Base-by-base conservation (phyloP, 1,140 invertebrate genomes). In the Thrips palmi region DNA sequence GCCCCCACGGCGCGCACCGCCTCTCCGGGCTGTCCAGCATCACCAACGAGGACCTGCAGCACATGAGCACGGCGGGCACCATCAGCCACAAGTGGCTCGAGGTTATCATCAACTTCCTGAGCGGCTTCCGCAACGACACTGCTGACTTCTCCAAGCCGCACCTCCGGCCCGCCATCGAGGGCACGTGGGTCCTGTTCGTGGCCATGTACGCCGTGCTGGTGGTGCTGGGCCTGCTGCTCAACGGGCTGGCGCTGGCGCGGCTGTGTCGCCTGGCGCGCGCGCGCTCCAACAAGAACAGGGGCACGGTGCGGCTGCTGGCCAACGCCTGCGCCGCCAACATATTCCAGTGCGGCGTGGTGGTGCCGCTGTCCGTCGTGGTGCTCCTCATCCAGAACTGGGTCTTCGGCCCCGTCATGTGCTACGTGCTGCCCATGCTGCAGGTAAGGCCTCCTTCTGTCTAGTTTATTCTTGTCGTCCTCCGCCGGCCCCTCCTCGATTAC, bases 361-460 rank as follows among this genome's bases (percentile, higher is more conserved):
- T 80, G 44, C 77, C 77, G 3, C 59, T 79, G 1, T 68, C 74
- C 1, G 46, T 80, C 33, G 67, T 70, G 39, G 71, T 77, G 22
- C 57, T 78, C 42, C 59, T 79, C 2, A 56, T 79, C 23, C 67
- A 77, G 45, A 78, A 80, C 51, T 81, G 76, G 76, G 61, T 78
- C 30, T 72, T 77, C 43, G 77, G 76, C 4, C 68, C 73, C 41
- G 71, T 78, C 45, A 49, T 79, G 12, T 81, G 77, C 53, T 77
- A 69, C 47, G 72, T 77, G 49, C 47, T 78, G 31, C 76, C 77
- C 0, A 78, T 81, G 71, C 49, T 80, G 37, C 77, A 81, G 61
- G 69, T 72, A 50, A 56, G 62, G 41, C 21, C 8, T n/a, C n/a
- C n/a, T n/a, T n/a, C n/a, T n/a, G n/a, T n/a, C n/a, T n/a, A n/a